These are phyloP conservation scores for Sula dactylatra DNA, from an alignment of 2,113 vertebrate species.

Conservation along the genomic window DNA sequence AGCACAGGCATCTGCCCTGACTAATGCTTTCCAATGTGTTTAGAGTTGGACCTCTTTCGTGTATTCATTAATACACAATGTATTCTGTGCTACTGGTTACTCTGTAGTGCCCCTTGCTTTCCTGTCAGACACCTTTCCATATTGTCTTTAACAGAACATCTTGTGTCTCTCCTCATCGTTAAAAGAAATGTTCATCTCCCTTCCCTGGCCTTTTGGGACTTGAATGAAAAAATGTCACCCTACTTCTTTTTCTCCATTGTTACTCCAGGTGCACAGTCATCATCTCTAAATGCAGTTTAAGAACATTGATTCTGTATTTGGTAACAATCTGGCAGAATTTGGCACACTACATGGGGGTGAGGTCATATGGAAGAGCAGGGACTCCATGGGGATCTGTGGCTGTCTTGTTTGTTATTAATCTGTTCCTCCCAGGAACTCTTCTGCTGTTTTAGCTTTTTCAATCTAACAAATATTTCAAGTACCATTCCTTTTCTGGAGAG, in stretches of 20 bases:
- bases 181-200: neutral
- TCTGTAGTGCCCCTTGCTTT: neutral
- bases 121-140: neutral
- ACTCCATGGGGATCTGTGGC: neutral
- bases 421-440: neutral
- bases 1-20: neutral
- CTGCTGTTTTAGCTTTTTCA: neutral
- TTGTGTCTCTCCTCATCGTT: neutral
- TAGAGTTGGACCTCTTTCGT: neutral
- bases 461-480: constrained; percentile 13
- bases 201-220: neutral
- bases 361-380: constrained; percentile 4
- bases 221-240: neutral
- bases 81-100: neutral
- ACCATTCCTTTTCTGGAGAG: constrained; percentile 4
- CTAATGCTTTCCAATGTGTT: neutral
- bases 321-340: constrained; percentile 20
- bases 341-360: neutral
- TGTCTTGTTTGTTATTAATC: constrained; percentile 15
- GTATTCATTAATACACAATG: neutral
- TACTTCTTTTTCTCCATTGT: neutral
- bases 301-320: constrained; percentile 19
- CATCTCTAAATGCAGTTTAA: neutral
- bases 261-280: neutral
- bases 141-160: neutral